phyloP scores from a whole-genome alignment of 2,113 vertebrate genomes.

The Otis tarda region DNA sequence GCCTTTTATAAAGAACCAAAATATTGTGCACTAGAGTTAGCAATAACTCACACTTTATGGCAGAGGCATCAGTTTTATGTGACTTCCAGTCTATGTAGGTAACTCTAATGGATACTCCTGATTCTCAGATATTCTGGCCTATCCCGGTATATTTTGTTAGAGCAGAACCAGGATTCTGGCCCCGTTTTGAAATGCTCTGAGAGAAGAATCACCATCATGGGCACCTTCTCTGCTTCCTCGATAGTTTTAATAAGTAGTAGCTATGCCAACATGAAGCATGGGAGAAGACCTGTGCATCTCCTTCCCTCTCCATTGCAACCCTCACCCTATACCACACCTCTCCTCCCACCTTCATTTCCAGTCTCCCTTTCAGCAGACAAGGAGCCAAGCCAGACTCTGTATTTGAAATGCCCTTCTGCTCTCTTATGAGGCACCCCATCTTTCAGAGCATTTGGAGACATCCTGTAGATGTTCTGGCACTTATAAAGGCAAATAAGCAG shows the following conservation, averaged over 20 bases:
- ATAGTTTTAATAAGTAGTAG: not conserved
- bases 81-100: not conserved
- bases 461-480: not conserved
- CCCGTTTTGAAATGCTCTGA: not conserved
- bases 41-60: not conserved
- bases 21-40: not conserved
- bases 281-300: not conserved
- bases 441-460: not conserved
- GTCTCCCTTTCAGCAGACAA: not conserved
- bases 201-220: accelerated
- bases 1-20: not conserved
- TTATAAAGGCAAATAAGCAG: not conserved
- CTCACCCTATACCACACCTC: not conserved
- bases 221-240: not conserved
- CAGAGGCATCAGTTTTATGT: not conserved
- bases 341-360: not conserved
- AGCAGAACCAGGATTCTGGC: not conserved
- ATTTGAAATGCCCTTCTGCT: not conserved
- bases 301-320: not conserved
- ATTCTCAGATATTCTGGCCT: not conserved
- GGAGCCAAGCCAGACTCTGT: not conserved
- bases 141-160: not conserved
- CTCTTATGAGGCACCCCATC: not conserved
- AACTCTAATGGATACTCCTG: not conserved
- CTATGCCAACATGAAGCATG: not conserved